Conservation (phyloP, 2,113 vertebrate species). For the Petroica traversi region DNA sequence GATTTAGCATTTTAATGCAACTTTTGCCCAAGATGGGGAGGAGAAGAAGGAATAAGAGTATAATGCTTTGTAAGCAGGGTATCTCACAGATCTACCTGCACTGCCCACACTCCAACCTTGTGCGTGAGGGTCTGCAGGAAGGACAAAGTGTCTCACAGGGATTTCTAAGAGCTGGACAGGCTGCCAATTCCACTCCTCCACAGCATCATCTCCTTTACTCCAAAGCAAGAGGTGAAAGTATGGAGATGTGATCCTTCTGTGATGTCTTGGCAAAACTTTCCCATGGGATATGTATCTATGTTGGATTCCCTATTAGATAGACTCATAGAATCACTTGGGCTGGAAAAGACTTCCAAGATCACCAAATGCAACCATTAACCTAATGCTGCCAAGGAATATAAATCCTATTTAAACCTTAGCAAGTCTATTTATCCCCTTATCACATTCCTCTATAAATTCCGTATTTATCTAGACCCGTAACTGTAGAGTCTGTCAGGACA, state of each 20-base stretch:
- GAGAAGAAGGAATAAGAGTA: not conserved
- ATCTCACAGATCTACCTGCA: not conserved
- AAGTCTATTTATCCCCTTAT: not conserved
- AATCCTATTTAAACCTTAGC: not conserved
- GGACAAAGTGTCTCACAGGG: not conserved
- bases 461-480: not conserved
- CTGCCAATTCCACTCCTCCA: not conserved
- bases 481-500: not conserved
- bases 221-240: not conserved
- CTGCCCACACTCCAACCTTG: not conserved
- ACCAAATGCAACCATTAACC: not conserved
- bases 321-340: not conserved
- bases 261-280: not conserved
- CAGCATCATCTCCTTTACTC: not conserved
- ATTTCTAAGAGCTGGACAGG: not conserved
- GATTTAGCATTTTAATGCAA: not conserved
- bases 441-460: not conserved
- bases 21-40: not conserved
- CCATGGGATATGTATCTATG: not conserved
- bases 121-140: not conserved
- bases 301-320: not conserved
- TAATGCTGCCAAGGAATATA: not conserved
- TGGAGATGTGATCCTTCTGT: not conserved
- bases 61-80: not conserved
- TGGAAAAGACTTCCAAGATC: not conserved